Conservation (phyloP, 64 coral and sea anemone genomes). For the Montipora capricornis region DNA sequence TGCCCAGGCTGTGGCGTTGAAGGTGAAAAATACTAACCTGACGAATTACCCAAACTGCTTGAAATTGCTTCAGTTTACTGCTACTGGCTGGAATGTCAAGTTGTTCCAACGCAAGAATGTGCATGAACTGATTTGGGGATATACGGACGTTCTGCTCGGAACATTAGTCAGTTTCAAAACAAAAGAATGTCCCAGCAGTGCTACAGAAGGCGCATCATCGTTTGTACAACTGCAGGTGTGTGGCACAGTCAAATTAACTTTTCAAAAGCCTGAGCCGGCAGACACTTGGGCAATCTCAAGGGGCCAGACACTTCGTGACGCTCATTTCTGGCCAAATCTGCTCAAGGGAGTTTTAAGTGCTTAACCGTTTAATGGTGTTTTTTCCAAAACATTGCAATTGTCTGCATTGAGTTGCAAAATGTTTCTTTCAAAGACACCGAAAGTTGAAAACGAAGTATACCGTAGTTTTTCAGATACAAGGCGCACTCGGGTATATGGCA, state of each 20-base stretch:
- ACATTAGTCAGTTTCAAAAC: neutral
- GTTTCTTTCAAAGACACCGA: no score
- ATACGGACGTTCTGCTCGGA: constrained; percentile 63
- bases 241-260: neutral
- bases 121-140: constrained; percentile 83
- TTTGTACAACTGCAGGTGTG: constrained; percentile 85
- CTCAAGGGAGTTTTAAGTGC: no score
- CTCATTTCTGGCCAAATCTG: no score
- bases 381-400: no score
- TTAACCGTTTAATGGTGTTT: no score
- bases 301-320: neutral
- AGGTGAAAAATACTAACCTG: constrained; percentile 23
- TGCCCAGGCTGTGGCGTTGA: constrained; percentile 32
- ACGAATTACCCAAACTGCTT: neutral
- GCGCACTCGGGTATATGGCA: no score
- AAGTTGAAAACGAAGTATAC: no score
- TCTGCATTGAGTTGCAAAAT: no score
- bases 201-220: constrained; percentile 27
- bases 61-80: neutral
- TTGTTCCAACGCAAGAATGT: constrained; percentile 81
- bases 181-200: neutral
- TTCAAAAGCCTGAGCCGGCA: no score
- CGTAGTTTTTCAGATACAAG: no score
- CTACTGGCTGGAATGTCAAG: neutral
- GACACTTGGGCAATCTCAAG: no score